Base-by-base conservation (phyloP, 1,140 invertebrate species). In the Xylocopa sonorina region DNA sequence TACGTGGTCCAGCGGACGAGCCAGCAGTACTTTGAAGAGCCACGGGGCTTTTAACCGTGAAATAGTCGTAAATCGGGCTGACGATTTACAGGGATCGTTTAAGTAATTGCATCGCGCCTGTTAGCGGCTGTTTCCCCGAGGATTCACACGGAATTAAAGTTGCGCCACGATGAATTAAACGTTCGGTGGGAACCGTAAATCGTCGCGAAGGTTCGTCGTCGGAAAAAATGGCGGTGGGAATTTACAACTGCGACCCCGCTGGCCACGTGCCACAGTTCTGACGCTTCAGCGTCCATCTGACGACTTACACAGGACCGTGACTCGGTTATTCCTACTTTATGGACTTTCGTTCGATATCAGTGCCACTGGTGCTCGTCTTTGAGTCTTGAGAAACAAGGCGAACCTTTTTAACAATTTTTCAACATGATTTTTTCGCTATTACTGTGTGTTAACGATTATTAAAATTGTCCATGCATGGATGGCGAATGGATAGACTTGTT, bases 231-330 rank as follows among this genome's bases (percentile, higher is more conserved):
- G 0, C 3, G 10, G 41, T n/a, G n/a, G 16, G 46, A 69, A 81
- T 83, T 82, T 76, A 82, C 63, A 69, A 69, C 38, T 68, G 43
- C 48, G 79, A 83, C 72, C 72, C 50, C 29, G 27, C 67, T 83
- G 81, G 81, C 81, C 18, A 53, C 34, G 16, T 51, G 81, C 81
- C 79, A 83, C 14, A 16, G 41, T 53, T 0, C 18, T 18, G 21
- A 34, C 24, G 34, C 38, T 7, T 7, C 7, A 16, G 14, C n/a
- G 38, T 69, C 12, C 29, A 57, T 71, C 68, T 21, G 18, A 18
- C 10, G 24, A 57, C n/a, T 29, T 71, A 29, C 21, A 12, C n/a
- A n/a, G 32, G 27, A 34, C 68, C 50, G n/a, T 58, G n/a, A 21
- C 21, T 41, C 34, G 9, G 27, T 55, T 41, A 41, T 29, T 32